These are phyloP conservation scores for Indicator maculatus DNA, from an alignment of 2,113 vertebrate species.

Conservation along the genomic window DNA sequence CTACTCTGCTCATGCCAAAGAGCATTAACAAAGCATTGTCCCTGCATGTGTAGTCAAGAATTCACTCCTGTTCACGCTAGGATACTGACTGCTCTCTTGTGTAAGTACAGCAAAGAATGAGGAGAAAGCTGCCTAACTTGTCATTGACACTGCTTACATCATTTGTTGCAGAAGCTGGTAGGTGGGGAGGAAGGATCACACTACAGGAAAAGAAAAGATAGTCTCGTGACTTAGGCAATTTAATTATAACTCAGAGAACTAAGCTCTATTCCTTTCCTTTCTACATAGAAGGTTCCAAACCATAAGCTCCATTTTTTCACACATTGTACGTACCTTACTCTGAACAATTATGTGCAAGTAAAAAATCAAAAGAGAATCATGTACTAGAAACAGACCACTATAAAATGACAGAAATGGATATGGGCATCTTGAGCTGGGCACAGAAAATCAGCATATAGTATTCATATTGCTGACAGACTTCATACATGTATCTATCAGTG, in stretches of 20 bases:
- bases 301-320: neutral
- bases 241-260: conserved; percentile 16
- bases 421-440: neutral
- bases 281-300: neutral
- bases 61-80: neutral
- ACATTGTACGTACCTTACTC: neutral
- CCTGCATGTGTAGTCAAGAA: neutral
- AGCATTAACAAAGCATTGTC: neutral
- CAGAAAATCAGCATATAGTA: neutral
- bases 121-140: conserved; percentile 2
- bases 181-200: conserved; percentile 27
- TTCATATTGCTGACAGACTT: neutral
- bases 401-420: neutral
- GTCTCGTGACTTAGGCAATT: conserved; percentile 29
- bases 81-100: neutral
- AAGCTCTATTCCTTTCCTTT: neutral
- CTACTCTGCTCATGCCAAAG: neutral
- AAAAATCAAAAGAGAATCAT: neutral
- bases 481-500: neutral
- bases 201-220: neutral
- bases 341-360: neutral
- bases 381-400: neutral
- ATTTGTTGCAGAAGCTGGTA: conserved; percentile 25
- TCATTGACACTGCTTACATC: neutral
- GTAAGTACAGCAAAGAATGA: neutral